These are phyloP conservation scores for Pristionchus arcanus DNA, from an alignment of 2,888 invertebrate species.

Conservation along the genomic window DNA sequence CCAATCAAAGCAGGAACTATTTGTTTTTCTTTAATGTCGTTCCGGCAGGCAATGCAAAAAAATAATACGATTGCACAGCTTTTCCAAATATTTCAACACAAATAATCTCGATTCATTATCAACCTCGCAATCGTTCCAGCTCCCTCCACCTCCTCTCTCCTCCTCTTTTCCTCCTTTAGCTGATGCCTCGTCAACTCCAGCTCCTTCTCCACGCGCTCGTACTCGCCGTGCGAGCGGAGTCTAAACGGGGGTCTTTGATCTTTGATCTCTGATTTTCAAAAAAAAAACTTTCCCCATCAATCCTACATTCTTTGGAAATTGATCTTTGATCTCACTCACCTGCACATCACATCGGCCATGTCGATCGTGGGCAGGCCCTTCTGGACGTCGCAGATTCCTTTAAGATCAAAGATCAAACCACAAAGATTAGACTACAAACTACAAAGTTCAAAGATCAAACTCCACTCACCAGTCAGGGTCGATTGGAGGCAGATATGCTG, in stretches of 20 bases:
- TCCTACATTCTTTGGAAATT: background rate
- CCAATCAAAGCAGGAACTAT: no score
- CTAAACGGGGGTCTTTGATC: slow-evolving; percentile 53
- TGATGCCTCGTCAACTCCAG: slow-evolving; percentile 63
- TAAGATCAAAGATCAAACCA: background rate
- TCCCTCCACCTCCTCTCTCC: slow-evolving; percentile 37
- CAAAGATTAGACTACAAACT: background rate
- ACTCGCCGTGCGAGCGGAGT: slow-evolving; percentile 75
- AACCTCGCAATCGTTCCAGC: slow-evolving; percentile 28
- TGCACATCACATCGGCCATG: slow-evolving; percentile 72
- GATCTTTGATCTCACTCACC: slow-evolving; percentile 55
- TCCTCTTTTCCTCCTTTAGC: slow-evolving; percentile 53
- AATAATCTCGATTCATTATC: no score
- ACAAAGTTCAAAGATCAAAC: background rate
- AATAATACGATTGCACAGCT: no score
- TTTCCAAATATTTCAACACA: no score
- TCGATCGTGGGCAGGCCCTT: slow-evolving; percentile 69
- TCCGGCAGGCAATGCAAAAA: no score
- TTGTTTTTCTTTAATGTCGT: no score
- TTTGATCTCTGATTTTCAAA: background rate
- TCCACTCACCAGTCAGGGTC: slow-evolving; percentile 80
- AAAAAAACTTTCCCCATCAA: background rate
- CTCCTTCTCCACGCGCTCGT: slow-evolving; percentile 72
- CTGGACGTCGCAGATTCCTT: slow-evolving; percentile 66
- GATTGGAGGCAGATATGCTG: slow-evolving; percentile 94